Base-by-base conservation (phyloP, 2,888 invertebrate species). In the Aricia artaxerxes region DNA sequence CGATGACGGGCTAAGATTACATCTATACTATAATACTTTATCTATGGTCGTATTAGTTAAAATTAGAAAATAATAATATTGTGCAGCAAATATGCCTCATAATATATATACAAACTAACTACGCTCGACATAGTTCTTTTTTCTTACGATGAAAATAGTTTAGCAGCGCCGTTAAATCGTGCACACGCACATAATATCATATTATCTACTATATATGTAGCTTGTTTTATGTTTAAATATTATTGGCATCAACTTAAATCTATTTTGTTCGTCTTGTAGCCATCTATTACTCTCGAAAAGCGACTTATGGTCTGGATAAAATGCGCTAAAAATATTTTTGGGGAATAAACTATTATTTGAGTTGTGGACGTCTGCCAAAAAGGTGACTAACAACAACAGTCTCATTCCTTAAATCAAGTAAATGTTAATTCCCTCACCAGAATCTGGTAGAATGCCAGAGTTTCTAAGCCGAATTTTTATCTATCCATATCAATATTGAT, bases 381-480 rank as follows among this genome's bases (percentile, higher is more conserved):
- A n/a, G 53, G 76, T 76, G 76, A 76, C 76, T 76, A 76, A 76
- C 53, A 76, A 75, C 44, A 75, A 76, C 76, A 76, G 31, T 53
- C 53, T 16, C 76, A 35, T 76, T 76, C 76, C 76, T 76, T 76
- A 76, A 76, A 76, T 76, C 76, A 76, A 76, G 53, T 57, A 35
- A 57, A 76, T 13, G 53, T 57, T 53, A 38, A 57, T 76, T 76
- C 76, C 76, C 35, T 53, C 57, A 57, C 53, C 76, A 53, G 57
- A 76, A 16, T 57, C 76, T 76, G 76, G 76, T 76, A 57, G 16
- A 57, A 57, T 76, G 76, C 57, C 76, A 76, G 53, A 76, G 57
- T 53, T 76, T 57, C 5, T 7, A 31, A n/a, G 35, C 49, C 16
- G 76, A 76, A 72, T 79, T 81, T 81, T 53, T 57, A 40, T 38